These are phyloP conservation scores for Lithobius niger DNA, from an alignment of 1,140 invertebrate species.

Conservation along the genomic window DNA sequence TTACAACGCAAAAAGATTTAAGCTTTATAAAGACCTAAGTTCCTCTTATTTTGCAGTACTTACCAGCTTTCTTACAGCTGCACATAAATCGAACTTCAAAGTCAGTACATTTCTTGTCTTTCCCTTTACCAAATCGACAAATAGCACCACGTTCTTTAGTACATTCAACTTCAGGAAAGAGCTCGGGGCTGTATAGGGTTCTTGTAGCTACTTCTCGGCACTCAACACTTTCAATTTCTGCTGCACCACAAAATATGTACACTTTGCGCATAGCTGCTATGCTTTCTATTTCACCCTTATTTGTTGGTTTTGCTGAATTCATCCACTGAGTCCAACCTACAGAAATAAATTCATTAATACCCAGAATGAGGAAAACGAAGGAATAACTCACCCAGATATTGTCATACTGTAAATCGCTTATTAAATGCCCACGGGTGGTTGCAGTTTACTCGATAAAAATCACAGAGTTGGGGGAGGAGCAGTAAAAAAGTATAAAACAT, in stretches of 20 bases:
- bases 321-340: slow-evolving; percentile 34
- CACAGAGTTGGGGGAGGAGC: too few species aligned
- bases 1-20: too few species aligned
- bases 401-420: too few species aligned
- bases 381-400: too few species aligned
- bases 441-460: too few species aligned
- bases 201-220: slow-evolving; percentile 23
- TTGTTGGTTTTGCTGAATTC: slow-evolving; percentile 25
- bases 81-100: slow-evolving; percentile 35
- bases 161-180: slow-evolving; percentile 14
- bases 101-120: slow-evolving; percentile 26
- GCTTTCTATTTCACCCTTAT: slow-evolving; percentile 28
- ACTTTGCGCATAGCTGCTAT: slow-evolving; percentile 24
- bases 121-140: background rate
- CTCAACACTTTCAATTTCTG: slow-evolving; percentile 24
- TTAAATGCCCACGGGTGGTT: too few species aligned
- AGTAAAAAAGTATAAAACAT: too few species aligned
- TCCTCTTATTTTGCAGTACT: background rate
- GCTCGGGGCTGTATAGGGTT: background rate
- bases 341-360: too few species aligned
- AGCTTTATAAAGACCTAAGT: too few species aligned
- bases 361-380: too few species aligned
- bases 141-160: slow-evolving; percentile 16
- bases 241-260: slow-evolving; percentile 22
- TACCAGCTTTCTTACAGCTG: slow-evolving; percentile 22